These are phyloP conservation scores for Branchipolynoe longqiensis DNA, from an alignment of 2,888 invertebrate species.

Conservation along the genomic window DNA sequence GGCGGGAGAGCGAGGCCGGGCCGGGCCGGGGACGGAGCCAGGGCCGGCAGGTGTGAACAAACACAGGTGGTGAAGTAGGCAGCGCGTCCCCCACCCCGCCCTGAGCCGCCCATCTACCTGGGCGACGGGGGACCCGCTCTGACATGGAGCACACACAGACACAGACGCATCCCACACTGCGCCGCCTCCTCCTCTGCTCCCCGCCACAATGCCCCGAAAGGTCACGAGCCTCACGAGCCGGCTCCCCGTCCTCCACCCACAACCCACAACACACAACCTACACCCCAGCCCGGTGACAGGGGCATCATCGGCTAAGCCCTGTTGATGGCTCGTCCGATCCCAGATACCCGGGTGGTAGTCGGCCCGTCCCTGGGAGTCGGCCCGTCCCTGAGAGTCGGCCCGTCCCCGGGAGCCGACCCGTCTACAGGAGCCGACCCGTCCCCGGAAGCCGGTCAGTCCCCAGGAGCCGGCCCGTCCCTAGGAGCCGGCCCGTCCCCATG, in stretches of 20 bases:
- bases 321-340: neutral
- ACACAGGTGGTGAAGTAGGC: constrained; percentile 54
- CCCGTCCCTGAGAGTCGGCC: neutral
- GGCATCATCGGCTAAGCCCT: neutral
- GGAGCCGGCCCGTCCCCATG: too few relatives aligned
- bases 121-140: constrained; percentile 2
- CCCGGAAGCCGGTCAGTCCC: neutral
- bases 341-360: too few relatives aligned
- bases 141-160: constrained; percentile 47
- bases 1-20: neutral
- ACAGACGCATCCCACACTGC: neutral
- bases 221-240: neutral
- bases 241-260: neutral
- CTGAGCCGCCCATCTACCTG: constrained; percentile 31
- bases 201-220: constrained; percentile 34
- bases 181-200: constrained; percentile 15
- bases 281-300: neutral
- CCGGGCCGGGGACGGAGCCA: constrained; percentile 23
- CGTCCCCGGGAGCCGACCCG: neutral
- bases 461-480: too few relatives aligned
- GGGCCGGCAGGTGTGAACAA: constrained; percentile 54
- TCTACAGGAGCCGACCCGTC: constrained; percentile 17
- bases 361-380: neutral
- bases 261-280: neutral
- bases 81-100: neutral